phyloP scores from a whole-genome alignment of 2,797 vertebrate species.

The Poeciliopsis gracilis region DNA sequence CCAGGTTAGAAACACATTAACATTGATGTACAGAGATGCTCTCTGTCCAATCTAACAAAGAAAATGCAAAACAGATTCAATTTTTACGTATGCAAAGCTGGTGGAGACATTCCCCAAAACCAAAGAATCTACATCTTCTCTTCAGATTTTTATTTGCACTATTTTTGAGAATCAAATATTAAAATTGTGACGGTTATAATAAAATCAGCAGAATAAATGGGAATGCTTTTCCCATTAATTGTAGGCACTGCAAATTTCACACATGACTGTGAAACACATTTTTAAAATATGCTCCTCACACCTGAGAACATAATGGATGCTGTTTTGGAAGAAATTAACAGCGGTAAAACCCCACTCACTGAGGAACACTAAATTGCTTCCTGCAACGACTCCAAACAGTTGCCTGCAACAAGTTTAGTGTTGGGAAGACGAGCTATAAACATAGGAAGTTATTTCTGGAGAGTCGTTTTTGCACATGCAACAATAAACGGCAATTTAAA shows the following conservation, averaged over 20 bases:
- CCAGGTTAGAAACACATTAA: not conserved
- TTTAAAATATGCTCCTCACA: conserved; percentile 46
- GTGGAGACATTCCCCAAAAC: not conserved
- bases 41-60: not conserved
- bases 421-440: conserved; percentile 70
- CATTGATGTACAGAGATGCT: not conserved
- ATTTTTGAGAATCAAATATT: not conserved
- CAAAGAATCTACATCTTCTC: not conserved
- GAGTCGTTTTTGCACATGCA: conserved; percentile 14
- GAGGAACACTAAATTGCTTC: conserved; percentile 63
- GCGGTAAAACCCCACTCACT: conserved; percentile 53
- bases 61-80: not conserved
- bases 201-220: not conserved
- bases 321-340: conserved; percentile 1
- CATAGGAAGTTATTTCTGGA: conserved; percentile 57
- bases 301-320: conserved; percentile 38
- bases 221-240: not conserved
- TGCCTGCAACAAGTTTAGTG: conserved; percentile 51
- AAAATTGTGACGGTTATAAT: not conserved
- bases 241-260: not conserved
- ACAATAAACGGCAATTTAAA: conserved; percentile 68
- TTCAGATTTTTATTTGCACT: not conserved
- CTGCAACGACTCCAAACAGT: conserved; percentile 53
- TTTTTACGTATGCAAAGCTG: not conserved
- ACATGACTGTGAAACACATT: conserved; percentile 8